Conservation (phyloP, 2,797 vertebrate species). For the Bovichtus variegatus region DNA sequence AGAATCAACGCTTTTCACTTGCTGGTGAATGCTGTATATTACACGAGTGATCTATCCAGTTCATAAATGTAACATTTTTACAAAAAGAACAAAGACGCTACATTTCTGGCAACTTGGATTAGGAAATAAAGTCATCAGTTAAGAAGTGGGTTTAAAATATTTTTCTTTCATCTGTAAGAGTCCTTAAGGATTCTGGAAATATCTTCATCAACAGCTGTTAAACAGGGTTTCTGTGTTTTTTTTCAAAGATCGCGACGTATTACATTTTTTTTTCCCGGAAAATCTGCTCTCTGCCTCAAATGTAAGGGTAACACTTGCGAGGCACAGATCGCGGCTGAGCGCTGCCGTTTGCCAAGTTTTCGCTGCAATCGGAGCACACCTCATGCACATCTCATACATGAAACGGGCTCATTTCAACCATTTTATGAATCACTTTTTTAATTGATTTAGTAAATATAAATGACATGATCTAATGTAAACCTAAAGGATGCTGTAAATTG, state of each 20-base stretch:
- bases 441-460: background rate
- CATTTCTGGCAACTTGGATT: no score
- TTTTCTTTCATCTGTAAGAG: background rate
- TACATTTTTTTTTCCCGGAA: background rate
- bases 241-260: background rate
- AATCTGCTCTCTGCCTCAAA: background rate
- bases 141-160: no score
- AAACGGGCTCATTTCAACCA: background rate
- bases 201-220: background rate
- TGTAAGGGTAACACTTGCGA: background rate
- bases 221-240: background rate
- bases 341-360: background rate
- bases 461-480: background rate
- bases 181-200: background rate
- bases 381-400: background rate
- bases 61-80: background rate
- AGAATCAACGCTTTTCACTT: constrained; percentile 9
- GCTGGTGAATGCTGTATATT: background rate
- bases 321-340: background rate
- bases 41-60: background rate
- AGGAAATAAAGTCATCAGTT: no score
- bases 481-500: no score
- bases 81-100: no score
- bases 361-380: background rate
- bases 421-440: background rate